Evolutionary conservation across 2,888 invertebrate genomes (phyloP), one percentile per base, ranked within the genome.

Genomic region (Anthrax anthrax): DNA sequence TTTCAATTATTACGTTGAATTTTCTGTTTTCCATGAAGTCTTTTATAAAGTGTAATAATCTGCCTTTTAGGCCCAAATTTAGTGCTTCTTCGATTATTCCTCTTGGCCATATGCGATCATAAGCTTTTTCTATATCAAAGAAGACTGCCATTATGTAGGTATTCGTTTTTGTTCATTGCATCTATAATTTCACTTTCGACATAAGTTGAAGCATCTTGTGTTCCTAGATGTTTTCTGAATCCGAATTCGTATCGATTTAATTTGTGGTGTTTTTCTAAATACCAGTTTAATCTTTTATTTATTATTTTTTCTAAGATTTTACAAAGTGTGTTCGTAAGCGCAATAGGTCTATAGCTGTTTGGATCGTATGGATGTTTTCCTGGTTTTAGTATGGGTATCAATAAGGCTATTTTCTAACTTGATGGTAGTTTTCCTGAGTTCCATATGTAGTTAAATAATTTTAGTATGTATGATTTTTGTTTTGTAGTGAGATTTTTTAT

Each of bases 91-190:
- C 23, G 10, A 45, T 2, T 2, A 45, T 40, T n/a, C 18, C 16
- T 8, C 23, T 13, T 40, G n/a, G 8, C 3, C 14, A 18, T n/a
- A 29, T 39, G 23, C 23, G 39, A 4, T 3, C n/a, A n/a, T n/a
- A n/a, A n/a, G n/a, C 44, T 32, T 44, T 44, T 16, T 45, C 29
- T 4, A 45, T 45, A 17, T 45, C 45, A 19, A 40, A 36, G 19
- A 45, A 27, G 16, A 45, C 29, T 3, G 45, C 32, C 4, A 45
- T 2, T 2, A n/a, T n/a, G n/a, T n/a, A 39, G 18, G 17, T 17
- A 39, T 17, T 44, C n/a, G 14, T 39, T 44, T n/a, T 37, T 19
- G 14, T 10, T 19, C 4, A 44, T 32, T 2, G 39, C 13, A 39
- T 39, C 18, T n/a, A 12, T n/a, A 2, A 40, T 34, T 39, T 44